These are phyloP conservation scores for Eupelmus urozonus DNA, from an alignment of 2,888 invertebrate genomes.

Conservation along the genomic window DNA sequence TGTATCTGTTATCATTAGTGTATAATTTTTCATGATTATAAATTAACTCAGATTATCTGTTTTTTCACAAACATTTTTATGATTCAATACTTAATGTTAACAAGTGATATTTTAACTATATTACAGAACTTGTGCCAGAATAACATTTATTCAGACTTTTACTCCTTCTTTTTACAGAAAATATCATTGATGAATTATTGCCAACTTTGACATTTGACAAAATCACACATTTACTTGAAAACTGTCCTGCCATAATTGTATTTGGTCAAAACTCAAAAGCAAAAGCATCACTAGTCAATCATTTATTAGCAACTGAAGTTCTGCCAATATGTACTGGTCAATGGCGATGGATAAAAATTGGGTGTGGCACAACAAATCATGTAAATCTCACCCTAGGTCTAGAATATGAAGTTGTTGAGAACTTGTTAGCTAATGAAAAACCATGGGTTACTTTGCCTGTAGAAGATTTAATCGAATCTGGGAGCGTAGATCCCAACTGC, in stretches of 20 bases:
- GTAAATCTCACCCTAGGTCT: slow-evolving; percentile 82
- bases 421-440: slow-evolving; percentile 82
- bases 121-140: not conserved
- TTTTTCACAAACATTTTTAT: not conserved
- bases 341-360: slow-evolving; percentile 85
- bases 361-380: slow-evolving; percentile 80
- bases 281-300: slow-evolving; percentile 85
- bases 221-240: slow-evolving; percentile 74
- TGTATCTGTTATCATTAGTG: not conserved
- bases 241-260: slow-evolving; percentile 85
- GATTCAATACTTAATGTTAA: not conserved
- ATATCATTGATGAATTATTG: slow-evolving; percentile 72
- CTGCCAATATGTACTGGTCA: slow-evolving; percentile 82
- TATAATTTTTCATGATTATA: not conserved
- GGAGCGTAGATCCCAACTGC: slow-evolving; percentile 81
- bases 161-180: slow-evolving; percentile 69
- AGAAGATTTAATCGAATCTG: slow-evolving; percentile 81
- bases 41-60: not conserved
- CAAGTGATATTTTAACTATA: not conserved
- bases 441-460: slow-evolving; percentile 85
- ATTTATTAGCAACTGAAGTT: slow-evolving; percentile 83
- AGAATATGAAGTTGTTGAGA: slow-evolving; percentile 86
- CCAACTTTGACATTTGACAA: slow-evolving; percentile 68
- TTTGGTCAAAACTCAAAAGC: slow-evolving; percentile 85
- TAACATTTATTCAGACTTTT: slow-evolving; percentile 1